These are phyloP conservation scores for Yponomeuta evonymella DNA, from an alignment of 2,888 invertebrate species.

Conservation along the genomic window DNA sequence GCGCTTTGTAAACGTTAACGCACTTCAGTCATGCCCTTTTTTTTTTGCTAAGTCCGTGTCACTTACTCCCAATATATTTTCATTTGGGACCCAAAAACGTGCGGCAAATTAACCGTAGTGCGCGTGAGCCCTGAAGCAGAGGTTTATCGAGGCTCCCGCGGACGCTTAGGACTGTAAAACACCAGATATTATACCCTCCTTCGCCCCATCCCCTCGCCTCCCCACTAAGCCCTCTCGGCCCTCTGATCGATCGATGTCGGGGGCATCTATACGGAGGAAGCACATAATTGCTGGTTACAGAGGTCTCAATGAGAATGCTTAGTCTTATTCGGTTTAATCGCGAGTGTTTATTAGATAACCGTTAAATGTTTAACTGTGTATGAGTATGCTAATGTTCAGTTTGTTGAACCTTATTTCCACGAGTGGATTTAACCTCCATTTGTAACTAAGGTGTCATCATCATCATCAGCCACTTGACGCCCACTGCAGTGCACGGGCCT, in stretches of 20 bases:
- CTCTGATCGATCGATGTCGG: conserved; percentile 29
- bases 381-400: too few species aligned
- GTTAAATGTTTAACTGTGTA: too few species aligned
- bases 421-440: too few species aligned
- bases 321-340: too few species aligned
- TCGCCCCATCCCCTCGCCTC: conserved; percentile 25
- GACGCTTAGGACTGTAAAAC: conserved; percentile 43
- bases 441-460: too few species aligned
- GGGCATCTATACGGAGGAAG: conserved; percentile 10
- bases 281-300: background rate
- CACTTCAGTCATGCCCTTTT: too few species aligned
- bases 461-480: too few species aligned
- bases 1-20: too few species aligned
- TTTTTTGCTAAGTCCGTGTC: background rate
- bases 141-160: conserved; percentile 35
- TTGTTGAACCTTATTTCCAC: too few species aligned
- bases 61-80: background rate
- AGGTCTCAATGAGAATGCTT: background rate
- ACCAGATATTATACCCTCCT: conserved; percentile 33
- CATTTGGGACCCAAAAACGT: background rate
- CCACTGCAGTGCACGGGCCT: too few species aligned
- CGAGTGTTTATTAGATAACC: too few species aligned
- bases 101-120: background rate
- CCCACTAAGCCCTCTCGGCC: conserved; percentile 48
- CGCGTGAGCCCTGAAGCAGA: conserved; percentile 14